A percentile compares a stretch with the other conserved stretches of the same genome.
Conservation (phyloP, 1,140 invertebrate species). For the Lepidurus arcticus region DNA sequence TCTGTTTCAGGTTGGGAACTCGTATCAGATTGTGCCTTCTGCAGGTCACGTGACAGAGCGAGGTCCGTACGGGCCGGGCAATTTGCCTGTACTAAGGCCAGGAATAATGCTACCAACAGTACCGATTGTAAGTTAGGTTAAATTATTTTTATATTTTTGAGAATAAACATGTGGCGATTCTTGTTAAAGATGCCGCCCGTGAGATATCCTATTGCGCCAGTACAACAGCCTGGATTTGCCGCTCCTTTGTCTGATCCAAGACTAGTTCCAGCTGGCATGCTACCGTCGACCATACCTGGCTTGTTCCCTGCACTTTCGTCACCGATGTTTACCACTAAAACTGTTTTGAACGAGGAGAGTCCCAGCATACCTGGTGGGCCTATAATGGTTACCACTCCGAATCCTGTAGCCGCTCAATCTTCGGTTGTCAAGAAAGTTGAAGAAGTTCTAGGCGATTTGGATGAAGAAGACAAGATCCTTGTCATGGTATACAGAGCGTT, state of each 20-base stretch:
- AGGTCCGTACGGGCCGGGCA: neutral
- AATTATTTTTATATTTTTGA: neutral
- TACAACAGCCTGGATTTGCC: neutral
- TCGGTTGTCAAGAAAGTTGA: neutral
- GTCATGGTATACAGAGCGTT: neutral
- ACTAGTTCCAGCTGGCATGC: neutral
- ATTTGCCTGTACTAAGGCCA: neutral
- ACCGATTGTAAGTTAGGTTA: neutral
- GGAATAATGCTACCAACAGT: neutral
- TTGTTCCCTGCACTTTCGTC: neutral
- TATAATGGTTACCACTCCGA: neutral
- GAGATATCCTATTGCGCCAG: neutral
- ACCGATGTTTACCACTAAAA: neutral
- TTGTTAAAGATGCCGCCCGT: neutral
- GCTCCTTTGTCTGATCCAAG: neutral
- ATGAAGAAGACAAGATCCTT: slow-evolving; percentile 11
- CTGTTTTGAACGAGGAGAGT: neutral
- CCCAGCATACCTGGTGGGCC: neutral
- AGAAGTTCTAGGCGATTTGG: neutral
- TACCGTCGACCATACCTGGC: neutral
- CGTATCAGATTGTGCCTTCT: neutral
- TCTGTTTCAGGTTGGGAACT: neutral
- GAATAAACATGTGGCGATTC: neutral
- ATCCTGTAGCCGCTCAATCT: neutral
- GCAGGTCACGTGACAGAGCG: neutral